Conservation (phyloP, 2,113 vertebrate species). For the Ascaphus truei region DNA sequence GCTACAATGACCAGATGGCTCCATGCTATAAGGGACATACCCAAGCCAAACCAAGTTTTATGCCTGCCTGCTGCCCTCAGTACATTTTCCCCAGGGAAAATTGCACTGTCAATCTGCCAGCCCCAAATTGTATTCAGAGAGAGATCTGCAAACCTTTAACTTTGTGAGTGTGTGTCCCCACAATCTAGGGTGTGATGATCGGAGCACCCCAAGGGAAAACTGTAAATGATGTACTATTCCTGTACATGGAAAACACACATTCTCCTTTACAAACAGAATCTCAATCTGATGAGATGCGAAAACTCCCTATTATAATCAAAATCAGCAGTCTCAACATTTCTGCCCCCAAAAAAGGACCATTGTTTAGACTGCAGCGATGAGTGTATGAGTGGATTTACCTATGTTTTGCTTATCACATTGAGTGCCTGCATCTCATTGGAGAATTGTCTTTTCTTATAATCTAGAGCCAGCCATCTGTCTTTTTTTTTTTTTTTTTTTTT, state of each 20-base stretch:
- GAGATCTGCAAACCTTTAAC: not conserved
- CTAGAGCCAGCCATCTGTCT: constrained; percentile 24
- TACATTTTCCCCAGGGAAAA: constrained; percentile 32
- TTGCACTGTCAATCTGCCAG: not conserved
- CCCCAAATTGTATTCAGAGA: not conserved
- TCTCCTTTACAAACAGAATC: too few species aligned
- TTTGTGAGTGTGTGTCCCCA: not conserved
- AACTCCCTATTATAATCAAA: too few species aligned
- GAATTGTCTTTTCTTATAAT: constrained; percentile 17
- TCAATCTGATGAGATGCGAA: too few species aligned
- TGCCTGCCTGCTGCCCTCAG: constrained; percentile 22
- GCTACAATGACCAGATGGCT: constrained; percentile 30
- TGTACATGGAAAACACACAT: too few species aligned
- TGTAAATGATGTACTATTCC: too few species aligned
- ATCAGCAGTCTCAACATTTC: too few species aligned
- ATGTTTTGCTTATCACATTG: not conserved
- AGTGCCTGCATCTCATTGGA: constrained; percentile 9
- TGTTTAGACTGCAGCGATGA: too few species aligned
- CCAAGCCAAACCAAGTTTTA: constrained; percentile 27
- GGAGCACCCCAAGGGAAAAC: too few species aligned
- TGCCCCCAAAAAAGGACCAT: too few species aligned
- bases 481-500: too few species aligned
- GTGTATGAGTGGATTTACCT: constrained; percentile 1
- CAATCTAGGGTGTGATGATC: too few species aligned
- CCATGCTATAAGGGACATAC: constrained; percentile 14